A percentile compares a stretch with the other conserved stretches of the same genome.
Evolutionary conservation across 2,113 vertebrate genomes (phyloP).

Genomic region (Gobio gobio): DNA sequence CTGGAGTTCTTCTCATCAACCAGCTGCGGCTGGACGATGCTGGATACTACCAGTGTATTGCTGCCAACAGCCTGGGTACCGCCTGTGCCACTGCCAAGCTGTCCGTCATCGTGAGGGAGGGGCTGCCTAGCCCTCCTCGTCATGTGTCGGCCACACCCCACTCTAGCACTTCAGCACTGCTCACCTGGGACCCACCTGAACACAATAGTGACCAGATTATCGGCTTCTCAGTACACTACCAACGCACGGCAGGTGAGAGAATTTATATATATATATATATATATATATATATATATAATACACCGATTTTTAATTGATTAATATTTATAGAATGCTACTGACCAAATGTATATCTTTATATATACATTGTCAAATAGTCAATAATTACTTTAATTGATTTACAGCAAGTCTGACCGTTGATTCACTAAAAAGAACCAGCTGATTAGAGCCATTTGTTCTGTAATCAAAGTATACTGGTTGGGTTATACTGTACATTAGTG

Average conservation of each 20-base stretch:
- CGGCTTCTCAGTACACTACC: constrained; percentile 95
- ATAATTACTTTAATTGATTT: too few species aligned
- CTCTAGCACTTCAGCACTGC: constrained; percentile 87
- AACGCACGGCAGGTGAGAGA: constrained; percentile 82
- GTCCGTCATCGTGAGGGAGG: constrained; percentile 90
- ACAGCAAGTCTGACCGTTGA: too few species aligned
- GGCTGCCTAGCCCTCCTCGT: constrained; percentile 91
- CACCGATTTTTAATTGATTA: too few species aligned
- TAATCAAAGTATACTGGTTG: too few species aligned
- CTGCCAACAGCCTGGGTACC: constrained; percentile 88
- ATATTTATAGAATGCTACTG: too few species aligned
- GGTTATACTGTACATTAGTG: too few species aligned
- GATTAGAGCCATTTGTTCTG: too few species aligned
- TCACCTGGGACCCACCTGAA: constrained; percentile 91
- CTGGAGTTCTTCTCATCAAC: constrained; percentile 91
- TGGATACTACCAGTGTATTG: constrained; percentile 96
- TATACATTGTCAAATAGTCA: too few species aligned
- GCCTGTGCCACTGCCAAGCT: constrained; percentile 90
- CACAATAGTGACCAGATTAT: constrained; percentile 94
- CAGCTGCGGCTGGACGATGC: constrained; percentile 92
- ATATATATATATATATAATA: too few species aligned
- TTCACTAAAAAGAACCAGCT: too few species aligned
- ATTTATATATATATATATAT: too few species aligned
- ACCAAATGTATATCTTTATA: too few species aligned
- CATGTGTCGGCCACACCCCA: constrained; percentile 81